These are phyloP conservation scores for Typhlomys cinereus DNA, from an alignment of 2,113 vertebrate genomes.

Conservation along the genomic window DNA sequence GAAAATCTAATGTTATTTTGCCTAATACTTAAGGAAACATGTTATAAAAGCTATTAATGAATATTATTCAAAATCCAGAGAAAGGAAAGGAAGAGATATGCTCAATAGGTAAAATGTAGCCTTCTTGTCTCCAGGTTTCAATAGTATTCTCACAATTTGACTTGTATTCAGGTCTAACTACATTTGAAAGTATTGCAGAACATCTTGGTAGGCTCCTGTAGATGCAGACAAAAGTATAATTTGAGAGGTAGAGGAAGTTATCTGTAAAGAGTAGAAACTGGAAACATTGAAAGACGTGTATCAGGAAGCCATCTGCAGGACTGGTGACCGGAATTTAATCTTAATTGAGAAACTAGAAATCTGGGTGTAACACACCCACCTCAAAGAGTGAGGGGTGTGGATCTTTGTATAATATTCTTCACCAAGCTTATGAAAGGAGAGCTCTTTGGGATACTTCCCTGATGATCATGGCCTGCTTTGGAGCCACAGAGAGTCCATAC, in stretches of 20 bases:
- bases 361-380: not conserved
- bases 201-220: not conserved
- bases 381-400: not conserved
- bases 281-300: not conserved
- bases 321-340: not conserved
- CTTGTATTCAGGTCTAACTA: not conserved
- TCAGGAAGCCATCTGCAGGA: not conserved
- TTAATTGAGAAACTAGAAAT: not conserved
- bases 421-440: not conserved
- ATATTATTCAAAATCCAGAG: not conserved
- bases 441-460: not conserved
- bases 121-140: not conserved
- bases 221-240: not conserved
- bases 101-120: not conserved
- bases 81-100: not conserved
- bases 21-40: not conserved
- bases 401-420: not conserved
- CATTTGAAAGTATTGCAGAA: not conserved
- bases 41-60: not conserved
- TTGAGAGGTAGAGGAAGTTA: not conserved
- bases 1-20: conserved; percentile 54
- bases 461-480: not conserved
- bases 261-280: not conserved
- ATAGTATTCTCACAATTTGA: not conserved
- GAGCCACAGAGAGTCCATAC: not conserved